Evolutionary conservation across 2,797 vertebrate species (phyloP), one percentile per base, ranked within the genome.

Genomic region (Gambelia wislizenii): DNA sequence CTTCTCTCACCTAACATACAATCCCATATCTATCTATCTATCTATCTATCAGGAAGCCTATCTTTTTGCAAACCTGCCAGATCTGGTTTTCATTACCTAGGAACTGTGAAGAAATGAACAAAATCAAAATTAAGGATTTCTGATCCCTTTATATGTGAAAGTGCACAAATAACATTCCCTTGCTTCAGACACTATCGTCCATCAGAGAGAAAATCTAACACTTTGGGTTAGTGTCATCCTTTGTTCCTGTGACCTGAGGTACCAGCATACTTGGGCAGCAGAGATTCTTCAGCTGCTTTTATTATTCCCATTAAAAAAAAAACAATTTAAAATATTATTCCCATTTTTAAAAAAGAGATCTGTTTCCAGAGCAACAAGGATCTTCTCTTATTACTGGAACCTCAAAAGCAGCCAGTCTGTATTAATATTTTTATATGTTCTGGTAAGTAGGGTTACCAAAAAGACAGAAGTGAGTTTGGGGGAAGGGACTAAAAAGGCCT

Each of bases 241-340:
- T 96, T 96, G 96, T 96, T 96, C 93, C 94, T 89, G 88, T 92
- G 90, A 92, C 91, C 94, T 92, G 80, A 76, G 78, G 49, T 84
- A 92, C 86, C 2, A 0, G 86, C 92, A 54, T 89, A 90, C 84
- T 94, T 93, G 90, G 91, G 64, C 93, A 94, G 78, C 72, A 91
- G 89, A 81, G 90, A 94, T 95, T 92, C 83, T 76, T 72, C 91
- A 80, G 49, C 91, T 91, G 83, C 91, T 94, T 91, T 89, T 84
- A 89, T 95, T 88, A 81, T 94, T 95, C 95, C 92, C 91, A 95
- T 94, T 96, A 22, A 30, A 70, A 61, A 54, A 78, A 70, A 80
- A 75, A 52, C 2, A 39, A 64, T 44, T n/a, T n/a, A n/a, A n/a
- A n/a, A n/a, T n/a, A n/a, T n/a, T n/a, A n/a, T n/a, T n/a, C n/a